Base-by-base conservation (phyloP, 2,113 vertebrate genomes). In the Climacteris rufus region DNA sequence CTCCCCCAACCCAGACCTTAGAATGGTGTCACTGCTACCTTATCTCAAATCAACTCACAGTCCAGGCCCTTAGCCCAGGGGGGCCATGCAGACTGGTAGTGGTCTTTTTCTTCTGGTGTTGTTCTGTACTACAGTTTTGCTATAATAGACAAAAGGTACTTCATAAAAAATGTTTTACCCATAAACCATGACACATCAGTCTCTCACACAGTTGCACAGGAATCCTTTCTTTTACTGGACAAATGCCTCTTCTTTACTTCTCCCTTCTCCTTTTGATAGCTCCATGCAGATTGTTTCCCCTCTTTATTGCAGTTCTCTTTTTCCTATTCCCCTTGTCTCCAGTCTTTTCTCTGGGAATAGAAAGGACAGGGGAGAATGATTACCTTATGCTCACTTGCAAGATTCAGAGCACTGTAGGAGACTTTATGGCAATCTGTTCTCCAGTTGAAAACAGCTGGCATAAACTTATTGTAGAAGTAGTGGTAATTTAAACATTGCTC, bases 371-470 rank as follows among this genome's bases (percentile, higher is more conserved):
- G 37, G 39, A 82, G n/a, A 93, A 75, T 54, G 6, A 87, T 71
- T 75, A 44, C 60, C 12, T 83, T 93, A 28, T 49, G 9, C 20
- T 92, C 3, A 6, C 23, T 89, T 89, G 84, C 9, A 28, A 78
- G 60, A 71, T 84, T 78, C 49, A 78, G 54, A 61, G 10, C 3
- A 2, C 20, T 71, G 53, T 37, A 57, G 57, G 71, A 91, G 49
- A 91, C 53, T 91, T 92, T 82, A 84, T 74, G 75, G 37, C 89
- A 94, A 92, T 93, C 80, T 92, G 80, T 81, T 89, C 77, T 72
- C 44, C 49, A 79, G 65, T 25, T 91, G 65, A 82, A 94, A 95
- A 89, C 61, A 91, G 57, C 74, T 95, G 56, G 69, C 54, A 82
- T 75, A 82, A 75, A 44, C 47, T 60, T 35, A 79, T 37, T 84